Evolutionary conservation across 92 coral and sea anemone species (phyloP), one percentile per base, ranked within the genome.

Genomic region (Umimayanthus kanabou): DNA sequence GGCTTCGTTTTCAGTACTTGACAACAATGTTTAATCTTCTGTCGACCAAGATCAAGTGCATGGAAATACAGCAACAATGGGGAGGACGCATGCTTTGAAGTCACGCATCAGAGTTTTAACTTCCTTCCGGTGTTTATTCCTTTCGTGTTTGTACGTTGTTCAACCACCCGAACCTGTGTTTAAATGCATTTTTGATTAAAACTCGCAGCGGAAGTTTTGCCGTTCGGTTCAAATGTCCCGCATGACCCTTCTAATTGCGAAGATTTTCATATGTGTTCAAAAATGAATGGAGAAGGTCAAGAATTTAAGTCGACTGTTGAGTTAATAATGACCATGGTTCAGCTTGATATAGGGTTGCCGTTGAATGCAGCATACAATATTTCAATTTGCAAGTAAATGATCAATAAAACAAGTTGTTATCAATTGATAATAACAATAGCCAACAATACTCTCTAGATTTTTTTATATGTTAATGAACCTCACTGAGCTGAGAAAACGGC

Each of bases 41-140:
- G 15, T 72, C 76, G 76, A 42, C 42, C 76, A 72, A 29, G 76
- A 72, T 26, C 76, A 71, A 71, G 76, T 71, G 76, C 40, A 33
- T 72, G 76, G 29, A 72, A 72, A 72, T 72, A 2, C 6, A 72
- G 11, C 5, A 61, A 61, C 7, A 23, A 61, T 61, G 26, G 22
- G 26, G 18, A 57, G 5, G 4, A 4, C 69, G 69, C 69, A 61
- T 16, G 69, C 69, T 61, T 61, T 61, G 69, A 61, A 61, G 76
- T 28, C 76, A 14, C 39, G 40, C 76, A 72, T 72, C 76, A 28
- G n/a, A 72, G 40, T 4, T 26, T 72, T 8, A 72, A 72, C 39
- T 72, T 70, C 75, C 33, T 70, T 72, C 76, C 69, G 69, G 69
- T 61, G 58, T 53, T 53, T 53, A 53, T 23, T 61, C 65, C 23